Evolutionary conservation across 2,113 vertebrate genomes (phyloP), one percentile per base, ranked within the genome.

Genomic region (Cynoglossus semilaevis): DNA sequence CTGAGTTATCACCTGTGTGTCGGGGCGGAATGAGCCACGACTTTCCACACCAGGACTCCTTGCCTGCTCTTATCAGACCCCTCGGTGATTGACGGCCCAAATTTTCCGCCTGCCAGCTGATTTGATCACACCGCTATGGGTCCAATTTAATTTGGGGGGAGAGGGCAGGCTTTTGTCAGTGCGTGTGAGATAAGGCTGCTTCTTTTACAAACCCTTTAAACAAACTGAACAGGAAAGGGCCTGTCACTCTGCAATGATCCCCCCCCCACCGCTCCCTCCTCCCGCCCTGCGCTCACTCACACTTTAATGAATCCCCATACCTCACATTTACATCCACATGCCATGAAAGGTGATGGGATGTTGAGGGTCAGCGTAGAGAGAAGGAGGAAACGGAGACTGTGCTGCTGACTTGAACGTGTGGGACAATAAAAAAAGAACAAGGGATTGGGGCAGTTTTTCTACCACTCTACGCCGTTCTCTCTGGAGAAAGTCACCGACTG

Each of bases 191-290:
- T 91, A 90, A 91, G 89, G 83, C 79, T 84, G 72, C 78, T 83
- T 88, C 85, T 90, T 90, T 91, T 90, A 90, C 89, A 91, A 90
- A 90, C 83, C 86, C 82, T 90, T 90, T 90, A 90, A 89, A 89
- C 86, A 88, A 89, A 89, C 82, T 73, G 77, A 84, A 80, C 83
- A 72, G 74, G 85, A 67, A 83, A 87, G 80, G 78, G 75, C 75
- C 83, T 89, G 89, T 89, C 89, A 88, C 86, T 72, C 85, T 86
- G 82, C 85, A 86, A 82, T 82, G 86, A 88, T 89, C 79, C 80
- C 37, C 64, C 55, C 51, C 52, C 77, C 79, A 22, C 66, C 50
- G 47, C 50, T 67, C 67, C 58, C 35, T 63, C 56, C 64, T 46
- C 45, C 76, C 56, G 54, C 71, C 41, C 50, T 55, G 48, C 67